These are phyloP conservation scores for Drosophila serrata DNA, from an alignment of 1,140 invertebrate species.

Conservation along the genomic window DNA sequence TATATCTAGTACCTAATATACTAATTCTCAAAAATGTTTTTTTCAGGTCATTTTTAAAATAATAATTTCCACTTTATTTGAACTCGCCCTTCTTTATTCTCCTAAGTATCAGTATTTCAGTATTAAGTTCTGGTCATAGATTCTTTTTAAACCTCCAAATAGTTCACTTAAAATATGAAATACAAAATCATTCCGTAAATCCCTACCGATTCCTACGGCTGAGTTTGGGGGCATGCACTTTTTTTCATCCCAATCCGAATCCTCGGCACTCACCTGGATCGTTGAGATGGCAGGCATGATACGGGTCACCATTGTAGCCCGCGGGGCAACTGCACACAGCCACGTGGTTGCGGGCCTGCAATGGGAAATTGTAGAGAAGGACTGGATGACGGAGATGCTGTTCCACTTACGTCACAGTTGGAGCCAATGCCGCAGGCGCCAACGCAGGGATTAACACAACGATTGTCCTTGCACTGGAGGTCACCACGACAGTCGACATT, in stretches of 20 bases:
- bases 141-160: no score
- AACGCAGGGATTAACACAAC: constrained; percentile 91
- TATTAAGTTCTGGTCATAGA: no score
- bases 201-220: not conserved
- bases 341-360: constrained; percentile 90
- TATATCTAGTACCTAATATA: no score
- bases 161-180: not conserved
- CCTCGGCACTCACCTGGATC: constrained; percentile 87
- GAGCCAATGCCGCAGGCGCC: constrained; percentile 91
- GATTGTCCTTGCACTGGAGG: constrained; percentile 92
- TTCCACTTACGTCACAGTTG: constrained; percentile 88
- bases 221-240: not conserved
- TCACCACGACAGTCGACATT: constrained; percentile 88
- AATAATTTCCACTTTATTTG: no score
- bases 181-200: not conserved
- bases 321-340: constrained; percentile 93
- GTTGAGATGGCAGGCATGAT: constrained; percentile 87
- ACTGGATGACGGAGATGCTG: not conserved
- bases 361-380: constrained; percentile 55
- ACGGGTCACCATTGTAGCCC: constrained; percentile 94
- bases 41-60: no score
- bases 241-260: not conserved
- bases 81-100: no score
- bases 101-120: no score
- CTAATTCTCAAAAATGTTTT: no score